Evolutionary conservation across 2,888 invertebrate species (phyloP), one percentile per base, ranked within the genome.

Genomic region (Dasysyrphus tricinctus): DNA sequence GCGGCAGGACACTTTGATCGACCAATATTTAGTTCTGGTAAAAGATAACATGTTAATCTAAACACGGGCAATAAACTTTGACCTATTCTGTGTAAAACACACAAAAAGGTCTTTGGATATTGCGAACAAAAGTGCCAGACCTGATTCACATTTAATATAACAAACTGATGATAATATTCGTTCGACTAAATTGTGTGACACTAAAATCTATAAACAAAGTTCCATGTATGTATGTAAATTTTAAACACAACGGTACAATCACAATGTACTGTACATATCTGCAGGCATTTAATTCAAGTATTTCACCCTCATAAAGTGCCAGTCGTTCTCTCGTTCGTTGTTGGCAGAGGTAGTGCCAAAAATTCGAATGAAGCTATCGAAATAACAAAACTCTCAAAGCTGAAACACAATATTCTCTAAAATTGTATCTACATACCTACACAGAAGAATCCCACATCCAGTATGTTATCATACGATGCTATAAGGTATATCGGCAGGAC

Each of bases 181-280:
- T 61, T 37, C 49, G 6, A 37, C 32, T 24, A 29, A 49, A 75
- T 63, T 63, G 39, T 49, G 37, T 67, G 59, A 59, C 69, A 75
- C 47, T 69, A 54, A 39, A 44, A 75, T 63, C 44, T 24, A 75
- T 75, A 56, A 70, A 69, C 54, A 74, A 51, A 61, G 24, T 74
- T 74, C 44, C 56, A n/a, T n/a, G n/a, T 3, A 37, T 80, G 37
- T 49, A 74, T 80, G 80, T 34, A 80, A 80, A 80, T 74, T 74
- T 51, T 12, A 24, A 19, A 51, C 12, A 67, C 44, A 32, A 65
- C 2, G 24, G 24, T 24, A 24, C 3, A 24, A 24, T n/a, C n/a
- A n/a, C n/a, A 24, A 24, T 24, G 24, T 24, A 3, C 4, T 24
- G 24, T 24, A 37, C 32, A 51, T 14, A 16, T 19, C 34, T 19